Percentiles rank a stretch among this genome's conserved stretches.
Conservation (phyloP, 2,113 vertebrate species). For the Equus przewalskii region DNA sequence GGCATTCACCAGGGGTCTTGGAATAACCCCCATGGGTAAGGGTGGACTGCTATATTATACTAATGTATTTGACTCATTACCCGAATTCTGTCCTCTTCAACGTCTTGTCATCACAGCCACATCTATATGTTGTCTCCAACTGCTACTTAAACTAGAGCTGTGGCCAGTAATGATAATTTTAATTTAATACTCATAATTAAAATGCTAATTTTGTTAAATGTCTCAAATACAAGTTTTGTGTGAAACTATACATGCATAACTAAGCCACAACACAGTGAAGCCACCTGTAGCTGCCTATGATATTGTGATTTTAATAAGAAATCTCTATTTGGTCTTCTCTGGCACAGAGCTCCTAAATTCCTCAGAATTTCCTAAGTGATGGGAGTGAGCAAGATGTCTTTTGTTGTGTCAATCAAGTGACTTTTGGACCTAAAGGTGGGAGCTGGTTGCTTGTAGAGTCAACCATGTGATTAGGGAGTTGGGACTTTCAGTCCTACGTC, state of each 20-base stretch:
- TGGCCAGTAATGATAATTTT: neutral
- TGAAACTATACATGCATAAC: neutral
- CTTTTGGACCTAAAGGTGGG: too few relatives aligned
- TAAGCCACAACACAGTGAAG: neutral
- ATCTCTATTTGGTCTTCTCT: too few relatives aligned
- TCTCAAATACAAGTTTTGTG: slow-evolving; percentile 41
- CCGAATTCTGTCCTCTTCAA: neutral
- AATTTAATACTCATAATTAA: slow-evolving; percentile 42
- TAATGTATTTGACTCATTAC: neutral
- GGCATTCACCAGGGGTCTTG: too few relatives aligned
- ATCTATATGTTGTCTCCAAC: neutral
- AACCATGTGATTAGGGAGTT: too few relatives aligned
- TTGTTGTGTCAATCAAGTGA: too few relatives aligned
- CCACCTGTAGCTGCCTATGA: neutral
- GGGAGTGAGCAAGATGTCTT: too few relatives aligned
- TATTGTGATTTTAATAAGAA: too few relatives aligned
- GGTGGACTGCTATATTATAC: neutral
- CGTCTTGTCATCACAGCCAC: neutral
- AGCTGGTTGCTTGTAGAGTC: too few relatives aligned
- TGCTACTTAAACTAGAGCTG: neutral
- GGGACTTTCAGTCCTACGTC: too few relatives aligned
- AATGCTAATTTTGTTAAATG: slow-evolving; percentile 42
- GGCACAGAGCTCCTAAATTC: too few relatives aligned
- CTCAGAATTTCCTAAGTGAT: too few relatives aligned
- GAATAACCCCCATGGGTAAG: too few relatives aligned